Evolutionary conservation across 2,113 vertebrate species (phyloP), one percentile per base, ranked within the genome.

Genomic region (Myrmecophaga tridactyla): DNA sequence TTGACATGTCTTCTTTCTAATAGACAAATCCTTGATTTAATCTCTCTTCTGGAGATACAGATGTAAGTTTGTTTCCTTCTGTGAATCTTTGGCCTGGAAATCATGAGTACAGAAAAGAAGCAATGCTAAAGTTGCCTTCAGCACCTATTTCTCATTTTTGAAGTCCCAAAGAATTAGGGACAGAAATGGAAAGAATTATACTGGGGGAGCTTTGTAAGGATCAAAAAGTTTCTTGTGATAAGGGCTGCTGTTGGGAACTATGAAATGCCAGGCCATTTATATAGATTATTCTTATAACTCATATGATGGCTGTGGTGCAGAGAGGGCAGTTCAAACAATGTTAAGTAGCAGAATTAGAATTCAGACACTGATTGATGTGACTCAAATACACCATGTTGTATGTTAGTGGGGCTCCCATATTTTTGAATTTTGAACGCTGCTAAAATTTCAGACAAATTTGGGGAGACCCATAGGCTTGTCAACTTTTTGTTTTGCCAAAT

Each of bases 1-100:
- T 69, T 86, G 67, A 94, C 95, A 86, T 75, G 62, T 36, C 77
- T 95, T 81, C 15, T 89, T 93, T 51, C 53, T 88, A 88, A 95
- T n/a, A 41, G 89, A 65, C 56, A 94, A 82, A 69, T 29, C 25
- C 20, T 46, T 41, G 67, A 51, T 83, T 94, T 94, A 84, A 88
- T 89, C 7, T 92, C 34, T 92, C 82, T 96, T 96, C 94, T 92
- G 94, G 94, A 96, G 78, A 73, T 56, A 56, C 89, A 94, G 87
- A 90, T 65, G 60, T 23, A 5, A 63, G 41, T 48, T 1, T 41
- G 31, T 77, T 84, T 80, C 53, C 25, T 77, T 86, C 80, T 51
- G 56, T 63, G 92, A 92, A 29, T 14, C 18, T 67, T 41, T 48
- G 25, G 86, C 56, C 63, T 65, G 25, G 48, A 56, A 75, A 46